Evolutionary conservation across 2,888 invertebrate species (phyloP), one percentile per base, ranked within the genome.

Genomic region (Orchesella flavescens): DNA sequence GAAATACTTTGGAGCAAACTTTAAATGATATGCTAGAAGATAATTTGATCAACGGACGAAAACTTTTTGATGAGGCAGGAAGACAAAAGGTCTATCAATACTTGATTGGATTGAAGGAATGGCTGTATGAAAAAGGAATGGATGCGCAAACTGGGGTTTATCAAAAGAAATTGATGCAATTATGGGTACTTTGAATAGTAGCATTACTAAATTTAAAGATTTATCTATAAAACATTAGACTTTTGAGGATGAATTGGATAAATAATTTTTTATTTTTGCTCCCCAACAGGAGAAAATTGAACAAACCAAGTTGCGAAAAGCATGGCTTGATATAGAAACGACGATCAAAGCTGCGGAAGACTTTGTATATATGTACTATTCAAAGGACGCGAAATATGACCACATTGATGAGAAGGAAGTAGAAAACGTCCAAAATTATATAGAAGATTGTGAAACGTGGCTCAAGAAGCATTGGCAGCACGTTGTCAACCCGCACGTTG

Each of bases 111-210:
- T 94, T 97, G 89, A 99, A 99, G 91, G 94, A 95, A 90, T 99
- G 99, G 99, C 92, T 99, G 21, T 99, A 99, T 89, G 98, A 98
- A 89, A 95, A 95, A 83, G 99, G 99, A 3, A 98, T 97, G 90
- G 96, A 98, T 89, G 96, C 97, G 90, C 94, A 94, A 87, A 93
- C 94, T 89, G 93, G 94, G 89, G 92, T 94, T 49, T 94, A 94
- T 89, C 89, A 91, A 19, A 92, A 93, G 63, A 91, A 91, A 88
- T 89, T 84, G 46, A 53, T 80, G 15, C 57, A 75, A 0, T 69
- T 84, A 13, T 76, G 66, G 72, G 84, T 81, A 80, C 17, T 24
- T 21, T 46, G 23, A n/a, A 44, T 21, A 44, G 4, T 55, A 53
- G 53, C 21, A 15, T 19, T 65, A 15, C 65, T 69, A n/a, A 15